Evolutionary conservation across 1,140 invertebrate genomes (phyloP).

Genomic region (Aleiodes sp.): DNA sequence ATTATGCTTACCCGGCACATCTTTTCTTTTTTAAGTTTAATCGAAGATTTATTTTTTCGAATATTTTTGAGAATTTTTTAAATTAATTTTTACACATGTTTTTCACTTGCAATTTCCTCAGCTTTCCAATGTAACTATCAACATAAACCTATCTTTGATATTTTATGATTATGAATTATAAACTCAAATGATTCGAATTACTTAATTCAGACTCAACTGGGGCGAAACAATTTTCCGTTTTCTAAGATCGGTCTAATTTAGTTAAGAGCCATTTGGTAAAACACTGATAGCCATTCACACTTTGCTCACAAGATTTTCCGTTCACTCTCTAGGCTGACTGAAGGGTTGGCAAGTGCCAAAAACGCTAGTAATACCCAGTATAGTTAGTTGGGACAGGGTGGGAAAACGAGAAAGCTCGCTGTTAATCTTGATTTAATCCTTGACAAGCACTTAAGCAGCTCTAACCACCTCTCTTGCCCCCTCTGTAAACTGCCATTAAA

Average conservation of each 20-base stretch:
- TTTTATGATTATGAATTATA: too few species aligned
- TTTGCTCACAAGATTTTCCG: slow-evolving; percentile 26
- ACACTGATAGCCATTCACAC: slow-evolving; percentile 42
- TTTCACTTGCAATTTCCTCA: not conserved
- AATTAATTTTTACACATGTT: not conserved
- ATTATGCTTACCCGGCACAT: too few species aligned
- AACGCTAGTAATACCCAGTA: slow-evolving; percentile 52
- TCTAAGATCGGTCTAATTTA: slow-evolving; percentile 51
- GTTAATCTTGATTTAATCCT: slow-evolving; percentile 68
- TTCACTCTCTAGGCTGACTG: slow-evolving; percentile 46
- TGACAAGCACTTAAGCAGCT: slow-evolving; percentile 64
- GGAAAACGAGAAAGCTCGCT: slow-evolving; percentile 48
- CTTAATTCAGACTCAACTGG: slow-evolving; percentile 2
- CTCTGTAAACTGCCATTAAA: slow-evolving; percentile 57
- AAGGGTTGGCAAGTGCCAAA: slow-evolving; percentile 43
- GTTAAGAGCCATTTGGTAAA: slow-evolving; percentile 49
- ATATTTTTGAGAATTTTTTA: too few species aligned
- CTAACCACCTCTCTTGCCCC: too few species aligned
- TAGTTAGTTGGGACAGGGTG: slow-evolving; percentile 6
- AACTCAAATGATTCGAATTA: not conserved
- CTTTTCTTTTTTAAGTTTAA: too few species aligned
- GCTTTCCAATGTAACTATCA: not conserved
- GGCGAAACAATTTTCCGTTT: not conserved
- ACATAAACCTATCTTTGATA: not conserved
- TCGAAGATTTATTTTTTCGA: too few species aligned